A percentile compares a stretch with the other conserved stretches of the same genome.
phyloP scores from a whole-genome alignment of 2,113 vertebrate genomes.

The Mus spicilegus region DNA sequence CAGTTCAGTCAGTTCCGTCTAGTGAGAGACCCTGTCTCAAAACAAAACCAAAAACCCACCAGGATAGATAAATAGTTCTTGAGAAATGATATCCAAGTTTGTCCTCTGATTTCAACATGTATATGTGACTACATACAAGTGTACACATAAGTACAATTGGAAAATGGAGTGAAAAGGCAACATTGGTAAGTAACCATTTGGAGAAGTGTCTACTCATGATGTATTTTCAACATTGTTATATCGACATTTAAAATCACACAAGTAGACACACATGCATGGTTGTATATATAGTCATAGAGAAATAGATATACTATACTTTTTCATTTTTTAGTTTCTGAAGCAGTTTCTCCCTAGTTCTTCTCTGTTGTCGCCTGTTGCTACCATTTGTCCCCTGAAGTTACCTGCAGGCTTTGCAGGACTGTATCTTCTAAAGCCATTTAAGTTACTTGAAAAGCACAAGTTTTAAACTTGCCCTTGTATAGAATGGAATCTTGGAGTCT shows the following conservation, averaged over 20 bases:
- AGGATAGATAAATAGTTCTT: not conserved
- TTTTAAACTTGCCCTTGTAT: not conserved
- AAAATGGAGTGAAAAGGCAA: not conserved
- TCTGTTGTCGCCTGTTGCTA: not conserved
- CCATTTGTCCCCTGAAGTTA: not conserved
- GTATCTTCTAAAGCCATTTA: not conserved
- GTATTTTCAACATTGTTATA: not conserved
- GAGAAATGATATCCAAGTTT: not conserved
- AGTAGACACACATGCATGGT: not conserved
- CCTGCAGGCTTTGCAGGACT: not conserved
- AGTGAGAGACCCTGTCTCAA: not conserved
- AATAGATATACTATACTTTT: not conserved
- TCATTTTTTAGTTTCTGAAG: not conserved
- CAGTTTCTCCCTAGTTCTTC: not conserved
- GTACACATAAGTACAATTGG: not conserved
- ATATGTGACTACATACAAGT: not conserved
- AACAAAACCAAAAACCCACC: not conserved
- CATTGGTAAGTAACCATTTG: not conserved
- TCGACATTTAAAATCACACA: not conserved
- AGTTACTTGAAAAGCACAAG: not conserved
- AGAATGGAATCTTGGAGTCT: not conserved
- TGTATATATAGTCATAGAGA: not conserved
- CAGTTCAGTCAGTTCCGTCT: not conserved
- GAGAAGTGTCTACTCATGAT: not conserved
- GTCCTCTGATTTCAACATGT: too few relatives aligned